Evolutionary conservation across 2,797 vertebrate genomes (phyloP).

Genomic region (Rhinella marina): DNA sequence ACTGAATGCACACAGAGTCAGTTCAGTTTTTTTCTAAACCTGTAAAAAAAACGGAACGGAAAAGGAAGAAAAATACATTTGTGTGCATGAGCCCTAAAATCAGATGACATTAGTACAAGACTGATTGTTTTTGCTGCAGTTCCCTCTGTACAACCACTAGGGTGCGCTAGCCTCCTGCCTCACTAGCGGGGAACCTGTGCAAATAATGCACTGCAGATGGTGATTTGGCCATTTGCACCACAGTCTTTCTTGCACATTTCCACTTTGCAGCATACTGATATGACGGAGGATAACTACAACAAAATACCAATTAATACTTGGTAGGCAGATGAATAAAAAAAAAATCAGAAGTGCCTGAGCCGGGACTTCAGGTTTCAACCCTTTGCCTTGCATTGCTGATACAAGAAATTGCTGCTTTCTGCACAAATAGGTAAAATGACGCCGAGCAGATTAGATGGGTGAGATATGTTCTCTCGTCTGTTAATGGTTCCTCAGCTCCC

Average conservation of each 20-base stretch:
- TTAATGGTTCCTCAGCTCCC: slow-evolving; percentile 56
- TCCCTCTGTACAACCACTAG: not conserved
- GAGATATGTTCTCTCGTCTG: slow-evolving; percentile 49
- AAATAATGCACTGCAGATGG: not conserved
- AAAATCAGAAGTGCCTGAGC: not conserved
- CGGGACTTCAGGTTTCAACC: not conserved
- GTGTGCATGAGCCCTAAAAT: too few species aligned
- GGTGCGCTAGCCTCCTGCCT: not conserved
- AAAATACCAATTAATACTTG: not conserved
- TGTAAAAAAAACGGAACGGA: too few species aligned
- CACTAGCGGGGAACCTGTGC: not conserved
- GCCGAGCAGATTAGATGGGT: slow-evolving; percentile 54
- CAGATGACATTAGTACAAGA: not conserved
- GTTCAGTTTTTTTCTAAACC: too few species aligned
- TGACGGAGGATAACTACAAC: not conserved
- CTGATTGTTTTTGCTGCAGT: not conserved
- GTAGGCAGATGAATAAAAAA: not conserved
- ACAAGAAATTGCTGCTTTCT: slow-evolving; percentile 50
- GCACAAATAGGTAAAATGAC: slow-evolving; percentile 60
- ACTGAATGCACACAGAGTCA: too few species aligned
- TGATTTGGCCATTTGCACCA: not conserved
- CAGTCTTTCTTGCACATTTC: not conserved
- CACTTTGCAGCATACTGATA: not conserved
- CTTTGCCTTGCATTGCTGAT: not conserved
- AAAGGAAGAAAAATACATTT: too few species aligned